Evolutionary conservation across 2,888 invertebrate species (phyloP).

Genomic region (Blomia tropicalis): DNA sequence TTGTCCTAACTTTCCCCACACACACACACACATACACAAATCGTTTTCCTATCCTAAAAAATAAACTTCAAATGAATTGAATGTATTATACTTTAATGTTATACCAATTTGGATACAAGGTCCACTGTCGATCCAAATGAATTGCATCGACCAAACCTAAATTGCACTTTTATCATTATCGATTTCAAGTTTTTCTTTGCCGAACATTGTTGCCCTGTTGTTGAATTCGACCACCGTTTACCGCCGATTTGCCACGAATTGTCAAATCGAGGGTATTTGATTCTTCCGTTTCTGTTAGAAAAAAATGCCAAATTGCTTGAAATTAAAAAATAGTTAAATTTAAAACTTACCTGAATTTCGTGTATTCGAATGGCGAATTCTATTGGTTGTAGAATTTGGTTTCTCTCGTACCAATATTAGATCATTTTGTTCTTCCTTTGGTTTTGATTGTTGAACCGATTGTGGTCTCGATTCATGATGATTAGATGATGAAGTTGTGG

Average conservation of each 20-base stretch:
- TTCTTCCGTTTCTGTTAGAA: not conserved
- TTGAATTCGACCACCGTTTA: not conserved
- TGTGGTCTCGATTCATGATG: too few relatives aligned
- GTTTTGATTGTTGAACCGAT: too few relatives aligned
- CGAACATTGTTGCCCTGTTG: not conserved
- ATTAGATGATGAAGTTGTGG: too few relatives aligned
- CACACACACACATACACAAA: not conserved
- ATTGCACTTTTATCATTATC: not conserved
- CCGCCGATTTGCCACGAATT: constrained; percentile 7
- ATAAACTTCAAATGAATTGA: too few relatives aligned
- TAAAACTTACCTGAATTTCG: not conserved
- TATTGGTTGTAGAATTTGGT: too few relatives aligned
- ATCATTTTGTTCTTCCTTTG: not conserved
- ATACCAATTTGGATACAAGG: too few relatives aligned
- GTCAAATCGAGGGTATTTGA: not conserved
- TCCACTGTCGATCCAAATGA: not conserved
- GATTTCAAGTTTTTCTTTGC: too few relatives aligned
- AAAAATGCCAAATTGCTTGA: not conserved
- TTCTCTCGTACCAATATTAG: not conserved
- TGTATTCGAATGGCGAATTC: too few relatives aligned
- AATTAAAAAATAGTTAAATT: too few relatives aligned
- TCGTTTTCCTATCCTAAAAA: not conserved
- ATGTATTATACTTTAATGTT: too few relatives aligned
- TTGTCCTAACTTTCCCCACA: too few relatives aligned
- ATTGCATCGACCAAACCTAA: not conserved